Evolutionary conservation across 2,888 invertebrate genomes (phyloP).

Genomic region (Spodoptera exigua): DNA sequence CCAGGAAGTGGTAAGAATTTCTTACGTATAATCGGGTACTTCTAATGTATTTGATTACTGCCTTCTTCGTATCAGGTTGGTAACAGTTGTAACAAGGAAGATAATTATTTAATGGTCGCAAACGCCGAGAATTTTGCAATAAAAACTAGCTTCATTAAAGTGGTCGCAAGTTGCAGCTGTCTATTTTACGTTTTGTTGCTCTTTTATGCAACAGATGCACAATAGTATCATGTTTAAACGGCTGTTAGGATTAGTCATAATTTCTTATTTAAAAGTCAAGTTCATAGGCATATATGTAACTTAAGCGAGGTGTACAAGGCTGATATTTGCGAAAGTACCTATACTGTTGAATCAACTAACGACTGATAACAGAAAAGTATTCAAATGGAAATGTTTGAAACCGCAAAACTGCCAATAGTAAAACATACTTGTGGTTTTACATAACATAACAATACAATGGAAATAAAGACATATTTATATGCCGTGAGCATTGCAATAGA

Average conservation of each 20-base stretch:
- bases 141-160: slow-evolving; percentile 53
- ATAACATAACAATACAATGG: slow-evolving; percentile 41
- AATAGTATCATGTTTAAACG: slow-evolving; percentile 56
- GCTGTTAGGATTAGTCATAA: slow-evolving; percentile 56
- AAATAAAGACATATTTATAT: slow-evolving; percentile 25
- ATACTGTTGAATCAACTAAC: slow-evolving; percentile 2
- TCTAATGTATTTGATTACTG: slow-evolving; percentile 43
- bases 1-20: slow-evolving; percentile 43
- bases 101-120: slow-evolving; percentile 39
- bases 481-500: slow-evolving; percentile 34
- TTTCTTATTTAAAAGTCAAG: slow-evolving; percentile 20
- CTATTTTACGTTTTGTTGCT: slow-evolving; percentile 55
- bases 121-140: slow-evolving; percentile 43
- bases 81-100: slow-evolving; percentile 36
- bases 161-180: slow-evolving; percentile 68
- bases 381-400: slow-evolving; percentile 36
- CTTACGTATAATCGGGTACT: slow-evolving; percentile 31
- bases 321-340: too few relatives aligned
- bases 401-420: slow-evolving; percentile 46
- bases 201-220: slow-evolving; percentile 60
- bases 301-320: too few relatives aligned
- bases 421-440: slow-evolving; percentile 51
- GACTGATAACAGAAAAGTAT: slow-evolving; percentile 14
- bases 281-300: too few relatives aligned
- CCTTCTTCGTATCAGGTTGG: slow-evolving; percentile 37